These are phyloP conservation scores for Myrmophylax atrothorax DNA, from an alignment of 2,113 vertebrate genomes.

Conservation along the genomic window DNA sequence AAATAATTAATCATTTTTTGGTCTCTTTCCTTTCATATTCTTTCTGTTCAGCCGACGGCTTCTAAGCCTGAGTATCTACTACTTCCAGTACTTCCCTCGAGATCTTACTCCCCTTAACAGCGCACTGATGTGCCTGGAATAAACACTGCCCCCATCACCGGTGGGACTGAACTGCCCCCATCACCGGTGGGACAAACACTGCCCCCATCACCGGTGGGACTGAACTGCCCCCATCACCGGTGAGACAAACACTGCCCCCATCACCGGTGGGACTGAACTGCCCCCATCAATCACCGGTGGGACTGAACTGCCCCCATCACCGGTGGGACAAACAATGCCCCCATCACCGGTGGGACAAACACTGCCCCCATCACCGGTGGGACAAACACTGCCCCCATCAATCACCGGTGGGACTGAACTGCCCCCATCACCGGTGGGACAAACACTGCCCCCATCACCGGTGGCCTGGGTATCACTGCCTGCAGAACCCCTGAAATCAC, in stretches of 20 bases:
- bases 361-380: too few species aligned
- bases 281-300: too few species aligned
- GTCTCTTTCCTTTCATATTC: neutral
- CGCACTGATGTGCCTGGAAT: neutral
- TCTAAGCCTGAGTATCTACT: neutral
- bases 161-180: too few species aligned
- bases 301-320: neutral
- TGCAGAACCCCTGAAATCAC: constrained; percentile 40
- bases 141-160: neutral
- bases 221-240: too few species aligned
- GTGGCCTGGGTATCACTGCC: constrained; percentile 1
- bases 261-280: too few species aligned
- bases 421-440: neutral
- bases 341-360: too few species aligned
- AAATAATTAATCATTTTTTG: neutral
- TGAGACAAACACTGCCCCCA: too few species aligned
- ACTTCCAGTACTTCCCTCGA: neutral
- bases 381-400: too few species aligned
- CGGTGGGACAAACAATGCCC: too few species aligned
- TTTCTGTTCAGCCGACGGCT: neutral
- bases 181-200: too few species aligned
- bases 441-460: neutral
- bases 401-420: too few species aligned
- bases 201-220: too few species aligned
- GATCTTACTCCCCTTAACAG: neutral